A percentile compares a stretch with the other conserved stretches of the same genome.
phyloP scores from a whole-genome alignment of 1,140 invertebrate species.

The Orius laevigatus region DNA sequence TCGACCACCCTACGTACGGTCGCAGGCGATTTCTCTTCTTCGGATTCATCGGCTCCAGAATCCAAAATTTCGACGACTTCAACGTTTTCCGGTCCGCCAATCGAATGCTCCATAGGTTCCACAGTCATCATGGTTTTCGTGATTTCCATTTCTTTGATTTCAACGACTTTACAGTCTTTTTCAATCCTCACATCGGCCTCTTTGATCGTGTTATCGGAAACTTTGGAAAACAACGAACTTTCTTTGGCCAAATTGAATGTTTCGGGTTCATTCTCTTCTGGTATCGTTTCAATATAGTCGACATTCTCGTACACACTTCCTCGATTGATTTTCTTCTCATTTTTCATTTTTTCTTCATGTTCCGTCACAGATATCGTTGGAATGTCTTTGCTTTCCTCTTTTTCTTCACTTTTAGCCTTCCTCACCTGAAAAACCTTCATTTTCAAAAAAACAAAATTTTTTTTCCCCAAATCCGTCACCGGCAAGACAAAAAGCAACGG shows the following conservation, averaged over 20 bases:
- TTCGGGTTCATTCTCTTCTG: conserved; percentile 23
- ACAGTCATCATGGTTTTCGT: conserved; percentile 30
- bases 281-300: conserved; percentile 17
- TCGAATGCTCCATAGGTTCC: conserved; percentile 31
- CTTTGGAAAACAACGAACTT: conserved; percentile 50
- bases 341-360: conserved; percentile 4
- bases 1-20: conserved; percentile 19
- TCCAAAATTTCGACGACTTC: conserved; percentile 37
- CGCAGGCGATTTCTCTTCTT: conserved; percentile 26
- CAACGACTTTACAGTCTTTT: conserved; percentile 32
- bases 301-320: conserved; percentile 22
- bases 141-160: conserved; percentile 38
- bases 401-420: conserved; percentile 1
- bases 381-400: conserved; percentile 13
- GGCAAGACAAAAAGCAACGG: not conserved
- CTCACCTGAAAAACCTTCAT: conserved; percentile 2
- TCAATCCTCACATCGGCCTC: conserved; percentile 21
- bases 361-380: conserved; percentile 17
- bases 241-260: conserved; percentile 42
- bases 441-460: not conserved
- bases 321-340: conserved; percentile 8
- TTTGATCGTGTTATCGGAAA: conserved; percentile 36
- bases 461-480: not conserved
- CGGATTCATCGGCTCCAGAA: conserved; percentile 34
- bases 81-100: conserved; percentile 28